These are phyloP conservation scores for Teleogryllus oceanicus DNA, from an alignment of 2,888 invertebrate genomes.

Conservation along the genomic window DNA sequence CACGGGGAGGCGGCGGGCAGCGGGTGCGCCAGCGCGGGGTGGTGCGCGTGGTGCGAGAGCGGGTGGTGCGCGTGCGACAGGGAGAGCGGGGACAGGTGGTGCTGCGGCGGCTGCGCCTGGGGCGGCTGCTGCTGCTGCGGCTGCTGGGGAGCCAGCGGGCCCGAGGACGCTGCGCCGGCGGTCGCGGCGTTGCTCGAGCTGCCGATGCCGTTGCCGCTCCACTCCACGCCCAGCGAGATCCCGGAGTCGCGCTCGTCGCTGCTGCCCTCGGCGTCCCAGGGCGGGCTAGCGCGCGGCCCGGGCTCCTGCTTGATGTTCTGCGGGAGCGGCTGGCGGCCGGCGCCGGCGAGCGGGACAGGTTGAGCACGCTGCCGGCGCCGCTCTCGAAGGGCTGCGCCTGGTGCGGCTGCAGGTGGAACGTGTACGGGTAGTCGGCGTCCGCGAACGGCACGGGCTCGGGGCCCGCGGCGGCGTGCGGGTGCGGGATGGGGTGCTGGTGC, in stretches of 20 bases:
- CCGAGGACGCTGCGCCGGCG: slow-evolving; percentile 34
- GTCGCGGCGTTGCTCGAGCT: slow-evolving; percentile 39
- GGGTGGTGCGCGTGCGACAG: background rate
- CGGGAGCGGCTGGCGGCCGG: slow-evolving; percentile 47
- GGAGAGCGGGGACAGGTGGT: slow-evolving; percentile 23
- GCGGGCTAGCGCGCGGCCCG: slow-evolving; percentile 71
- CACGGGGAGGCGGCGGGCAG: slow-evolving; percentile 45
- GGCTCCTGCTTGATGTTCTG: slow-evolving; percentile 87
- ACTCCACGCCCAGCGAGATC: slow-evolving; percentile 75
- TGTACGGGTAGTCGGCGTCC: slow-evolving; percentile 31
- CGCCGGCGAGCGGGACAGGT: slow-evolving; percentile 45
- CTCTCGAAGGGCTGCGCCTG: slow-evolving; percentile 46
- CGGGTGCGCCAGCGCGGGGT: slow-evolving; percentile 42
- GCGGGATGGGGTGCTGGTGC: slow-evolving; percentile 33
- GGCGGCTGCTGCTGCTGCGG: no score
- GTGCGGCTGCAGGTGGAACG: slow-evolving; percentile 43
- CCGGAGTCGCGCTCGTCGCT: slow-evolving; percentile 88
- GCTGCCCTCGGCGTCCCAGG: slow-evolving; percentile 86
- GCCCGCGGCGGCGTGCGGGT: slow-evolving; percentile 48
- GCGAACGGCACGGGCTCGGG: slow-evolving; percentile 53
- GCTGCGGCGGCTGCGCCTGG: slow-evolving; percentile 38
- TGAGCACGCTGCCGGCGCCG: slow-evolving; percentile 46
- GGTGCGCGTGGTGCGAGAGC: background rate
- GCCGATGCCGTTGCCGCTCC: slow-evolving; percentile 40
- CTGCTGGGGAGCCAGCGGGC: slow-evolving; percentile 40